These are phyloP conservation scores for Enteromius viviparus DNA, from an alignment of 2,797 vertebrate genomes.

Conservation along the genomic window DNA sequence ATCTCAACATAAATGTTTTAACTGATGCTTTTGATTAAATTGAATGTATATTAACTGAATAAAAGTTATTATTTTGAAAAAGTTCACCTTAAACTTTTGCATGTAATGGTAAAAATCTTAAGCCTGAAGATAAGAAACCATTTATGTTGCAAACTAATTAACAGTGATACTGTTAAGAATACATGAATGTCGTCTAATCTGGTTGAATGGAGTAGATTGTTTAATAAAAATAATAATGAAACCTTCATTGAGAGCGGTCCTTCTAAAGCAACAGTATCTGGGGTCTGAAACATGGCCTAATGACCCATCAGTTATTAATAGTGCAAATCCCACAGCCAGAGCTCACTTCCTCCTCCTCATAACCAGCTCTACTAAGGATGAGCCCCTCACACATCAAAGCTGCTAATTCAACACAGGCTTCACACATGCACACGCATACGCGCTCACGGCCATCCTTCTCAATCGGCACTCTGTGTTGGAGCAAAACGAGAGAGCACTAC, in stretches of 20 bases:
- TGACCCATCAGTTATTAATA: conserved; percentile 50
- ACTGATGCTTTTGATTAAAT: not conserved
- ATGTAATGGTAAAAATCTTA: not conserved
- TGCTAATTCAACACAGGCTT: conserved; percentile 46
- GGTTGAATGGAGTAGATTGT: conserved; percentile 41
- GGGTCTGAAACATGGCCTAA: conserved; percentile 39
- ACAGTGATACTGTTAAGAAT: conserved; percentile 2
- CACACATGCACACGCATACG: conserved; percentile 17
- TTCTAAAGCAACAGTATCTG: conserved; percentile 29
- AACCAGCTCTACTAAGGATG: not conserved
- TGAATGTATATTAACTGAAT: not conserved
- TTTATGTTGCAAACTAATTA: not conserved
- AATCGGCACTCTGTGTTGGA: conserved; percentile 6
- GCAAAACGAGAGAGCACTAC: conserved; percentile 15
- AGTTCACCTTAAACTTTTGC: too few relatives aligned
- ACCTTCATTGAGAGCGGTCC: conserved; percentile 7
- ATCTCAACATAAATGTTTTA: not conserved
- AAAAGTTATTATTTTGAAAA: too few relatives aligned
- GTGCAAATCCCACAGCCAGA: conserved; percentile 36
- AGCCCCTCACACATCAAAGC: conserved; percentile 52
- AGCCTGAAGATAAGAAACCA: not conserved
- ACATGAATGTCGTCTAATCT: conserved; percentile 37
- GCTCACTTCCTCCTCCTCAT: conserved; percentile 34
- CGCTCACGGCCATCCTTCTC: not conserved
- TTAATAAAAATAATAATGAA: conserved; percentile 54